Evolutionary conservation across 35 echinoderm and acorn worm genomes (phyloP).

Genomic region (Lytechinus variegatus): DNA sequence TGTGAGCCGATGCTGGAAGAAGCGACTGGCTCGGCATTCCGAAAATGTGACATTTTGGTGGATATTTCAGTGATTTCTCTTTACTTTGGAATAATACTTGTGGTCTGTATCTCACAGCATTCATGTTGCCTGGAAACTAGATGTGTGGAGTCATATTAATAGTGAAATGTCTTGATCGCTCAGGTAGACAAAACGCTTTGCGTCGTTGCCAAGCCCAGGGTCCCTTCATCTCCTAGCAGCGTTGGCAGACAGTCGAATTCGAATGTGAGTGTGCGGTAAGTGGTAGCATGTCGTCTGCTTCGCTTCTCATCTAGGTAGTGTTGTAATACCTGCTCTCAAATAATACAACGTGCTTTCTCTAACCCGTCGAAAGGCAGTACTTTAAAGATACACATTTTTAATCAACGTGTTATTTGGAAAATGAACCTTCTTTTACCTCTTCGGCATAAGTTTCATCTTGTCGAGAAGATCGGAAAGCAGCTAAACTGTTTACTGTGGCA

Average conservation of each 20-base stretch:
- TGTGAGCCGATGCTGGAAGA: not conserved
- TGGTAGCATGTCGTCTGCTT: conserved; percentile 40
- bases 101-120: conserved; percentile 26
- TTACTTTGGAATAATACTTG: conserved; percentile 8
- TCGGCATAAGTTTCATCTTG: not conserved
- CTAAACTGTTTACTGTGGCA: not conserved
- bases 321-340: not conserved
- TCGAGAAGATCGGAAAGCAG: not conserved
- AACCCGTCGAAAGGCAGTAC: not conserved
- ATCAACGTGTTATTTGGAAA: not conserved
- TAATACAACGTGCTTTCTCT: not conserved
- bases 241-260: conserved; percentile 31
- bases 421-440: not conserved
- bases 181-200: conserved; percentile 49
- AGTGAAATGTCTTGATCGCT: conserved; percentile 46
- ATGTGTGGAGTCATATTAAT: conserved; percentile 53
- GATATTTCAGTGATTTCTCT: conserved; percentile 30
- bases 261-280: not conserved
- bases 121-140: conserved; percentile 52
- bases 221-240: not conserved
- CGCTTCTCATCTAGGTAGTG: not conserved
- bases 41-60: not conserved
- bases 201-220: conserved; percentile 3
- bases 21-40: not conserved
- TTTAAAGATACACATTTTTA: not conserved